Evolutionary conservation across 2,888 invertebrate species (phyloP).

Genomic region (Hemistola chrysoprasaria): DNA sequence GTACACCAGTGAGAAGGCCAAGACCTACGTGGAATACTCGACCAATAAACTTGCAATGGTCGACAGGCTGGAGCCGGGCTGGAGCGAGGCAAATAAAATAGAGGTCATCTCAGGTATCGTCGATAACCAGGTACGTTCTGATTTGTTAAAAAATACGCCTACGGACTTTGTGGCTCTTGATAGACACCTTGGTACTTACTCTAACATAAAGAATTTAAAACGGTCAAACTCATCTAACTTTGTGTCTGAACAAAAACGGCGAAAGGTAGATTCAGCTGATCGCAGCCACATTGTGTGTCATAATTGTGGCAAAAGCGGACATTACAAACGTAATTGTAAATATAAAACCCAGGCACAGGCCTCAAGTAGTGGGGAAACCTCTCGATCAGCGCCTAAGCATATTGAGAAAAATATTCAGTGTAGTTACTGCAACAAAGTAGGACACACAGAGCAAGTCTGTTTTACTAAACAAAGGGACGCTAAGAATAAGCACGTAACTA

Average conservation of each 20-base stretch:
- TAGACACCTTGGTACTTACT: conserved; percentile 4
- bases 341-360: too few species aligned
- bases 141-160: conserved; percentile 1
- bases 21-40: conserved; percentile 18
- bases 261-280: too few species aligned
- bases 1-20: conserved; percentile 20
- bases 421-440: conserved; percentile 12
- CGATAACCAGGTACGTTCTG: conserved; percentile 22
- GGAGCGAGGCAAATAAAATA: conserved; percentile 21
- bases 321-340: not conserved
- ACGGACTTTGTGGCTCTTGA: not conserved
- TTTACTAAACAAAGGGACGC: too few species aligned
- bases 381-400: too few species aligned
- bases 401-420: not conserved
- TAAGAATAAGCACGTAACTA: too few species aligned
- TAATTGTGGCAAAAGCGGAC: conserved; percentile 10
- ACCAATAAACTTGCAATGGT: conserved; percentile 10
- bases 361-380: too few species aligned
- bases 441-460: conserved; percentile 6
- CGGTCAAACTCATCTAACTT: not conserved
- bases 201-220: not conserved
- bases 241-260: too few species aligned
- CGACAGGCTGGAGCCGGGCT: conserved; percentile 15
- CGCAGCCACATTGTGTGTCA: too few species aligned
- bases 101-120: conserved; percentile 26